phyloP scores from a whole-genome alignment of 2,113 vertebrate genomes.

The Aplodontia rufa region DNA sequence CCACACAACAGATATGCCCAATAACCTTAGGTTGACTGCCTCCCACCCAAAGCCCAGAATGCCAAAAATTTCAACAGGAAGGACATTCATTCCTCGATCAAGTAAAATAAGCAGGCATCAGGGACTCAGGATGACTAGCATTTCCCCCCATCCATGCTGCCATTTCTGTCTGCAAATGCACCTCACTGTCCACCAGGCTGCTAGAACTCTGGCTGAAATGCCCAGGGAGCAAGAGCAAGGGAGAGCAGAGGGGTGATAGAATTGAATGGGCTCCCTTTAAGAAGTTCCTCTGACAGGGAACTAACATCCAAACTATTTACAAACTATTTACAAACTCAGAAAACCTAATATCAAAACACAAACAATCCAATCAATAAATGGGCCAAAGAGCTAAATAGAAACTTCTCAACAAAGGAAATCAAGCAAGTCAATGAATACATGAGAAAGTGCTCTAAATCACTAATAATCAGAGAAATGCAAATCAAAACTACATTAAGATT shows the following conservation, averaged over 20 bases:
- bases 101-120: neutral
- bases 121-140: neutral
- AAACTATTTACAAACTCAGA: too few relatives aligned
- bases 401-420: too few relatives aligned
- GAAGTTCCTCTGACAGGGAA: too few relatives aligned
- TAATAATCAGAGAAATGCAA: too few relatives aligned
- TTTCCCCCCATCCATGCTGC: neutral
- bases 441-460: too few relatives aligned
- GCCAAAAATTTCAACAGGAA: neutral
- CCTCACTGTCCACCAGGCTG: neutral
- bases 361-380: too few relatives aligned
- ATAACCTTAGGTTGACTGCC: neutral
- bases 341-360: too few relatives aligned
- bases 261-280: neutral
- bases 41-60: neutral
- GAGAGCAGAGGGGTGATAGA: rapidly evolving
- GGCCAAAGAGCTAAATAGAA: too few relatives aligned
- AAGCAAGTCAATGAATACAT: too few relatives aligned
- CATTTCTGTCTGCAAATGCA: neutral
- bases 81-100: neutral
- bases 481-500: too few relatives aligned
- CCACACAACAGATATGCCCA: too few relatives aligned
- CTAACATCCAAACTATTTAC: too few relatives aligned
- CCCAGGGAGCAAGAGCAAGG: neutral
- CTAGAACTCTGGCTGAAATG: neutral